Base-by-base conservation (phyloP, 2,888 invertebrate genomes). In the Antheraea yamamai region DNA sequence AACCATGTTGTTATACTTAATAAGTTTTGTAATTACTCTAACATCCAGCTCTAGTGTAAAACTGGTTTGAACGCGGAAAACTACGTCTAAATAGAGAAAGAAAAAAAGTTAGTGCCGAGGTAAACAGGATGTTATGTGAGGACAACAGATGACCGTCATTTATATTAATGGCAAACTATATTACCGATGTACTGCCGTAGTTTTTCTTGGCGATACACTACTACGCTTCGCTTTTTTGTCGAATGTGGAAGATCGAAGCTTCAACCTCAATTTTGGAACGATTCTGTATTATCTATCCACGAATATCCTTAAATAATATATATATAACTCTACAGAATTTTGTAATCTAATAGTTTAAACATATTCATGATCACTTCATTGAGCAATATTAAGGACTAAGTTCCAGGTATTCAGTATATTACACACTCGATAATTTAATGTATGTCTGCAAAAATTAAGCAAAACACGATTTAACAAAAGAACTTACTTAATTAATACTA, bases 91-190 rank as follows among this genome's bases (percentile, higher is more conserved):
- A 78, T 75, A 81, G 87, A 84, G 85, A 88, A 87, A 89, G 89
- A 89, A 89, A 90, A 88, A 89, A 85, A 78, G 77, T 80, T 77
- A 76, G 75, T 76, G 74, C 76, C 90, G 90, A 92, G 92, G 92
- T 80, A 83, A 92, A 88, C 92, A 91, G 90, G 91, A 89, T 90
- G 88, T 87, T 78, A 82, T 80, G 74, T 85, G 88, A 89, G 88
- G 89, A 87, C 89, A 88, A 83, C 79, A 80, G 83, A 89, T 83
- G 84, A 70, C 73, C 78, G 78, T 78, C 74, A 80, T 83, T 84
- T 83, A 83, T 85, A 82, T 87, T 86, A 87, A 88, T 80, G 83
- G 85, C 76, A 81, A 84, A 64, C 64, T 26, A 66, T 30, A 66
- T 66, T 66, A 66, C 64, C 30, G 30, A 20, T 23, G 61, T 61